Evolutionary conservation across 2,888 invertebrate genomes (phyloP), one percentile per base, ranked within the genome.

Genomic region (Ichneumoninae sp.): DNA sequence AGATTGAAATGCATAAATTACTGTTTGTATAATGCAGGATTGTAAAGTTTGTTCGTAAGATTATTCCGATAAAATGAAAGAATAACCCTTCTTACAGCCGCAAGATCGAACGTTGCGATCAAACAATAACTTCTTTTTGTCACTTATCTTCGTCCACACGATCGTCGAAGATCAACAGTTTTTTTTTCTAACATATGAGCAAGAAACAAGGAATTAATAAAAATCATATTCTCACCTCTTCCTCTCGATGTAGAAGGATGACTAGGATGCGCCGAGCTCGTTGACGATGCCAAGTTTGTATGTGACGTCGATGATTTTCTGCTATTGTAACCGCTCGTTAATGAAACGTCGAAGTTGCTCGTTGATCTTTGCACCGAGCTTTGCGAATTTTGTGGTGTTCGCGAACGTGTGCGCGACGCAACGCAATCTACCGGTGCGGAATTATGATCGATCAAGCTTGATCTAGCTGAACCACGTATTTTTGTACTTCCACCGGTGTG

Each of bases 181-280:
- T 33, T 54, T 19, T 54, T 19, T 65, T 60, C n/a, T n/a, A 60
- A 22, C 13, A 30, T 8, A 22, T 7, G 13, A 60, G 60, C 4
- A 22, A 16, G 47, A 69, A 36, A 33, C 16, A 22, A 66, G 13
- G 13, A 57, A 16, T 54, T 74, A 33, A 85, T 78, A 87, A 86
- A 33, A 87, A 86, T 57, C 26, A 30, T 19, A 54, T 47, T 90
- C 91, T 89, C 85, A 93, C 93, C 93, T 93, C 93, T 90, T 88
- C 92, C 92, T 88, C 92, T 90, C 16, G 93, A 93, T 76, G 93
- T 93, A 36, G 93, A 93, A 87, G 93, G 93, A 89, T 93, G 91
- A 90, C 91, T 93, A 87, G 92, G 88, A 83, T 91, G 87, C 70
- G 91, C 88, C 40, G 88, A 83, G 78, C 86, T 89, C 13, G 90